Evolutionary conservation across 2,888 invertebrate species (phyloP).

Genomic region (Drosophila birchii): DNA sequence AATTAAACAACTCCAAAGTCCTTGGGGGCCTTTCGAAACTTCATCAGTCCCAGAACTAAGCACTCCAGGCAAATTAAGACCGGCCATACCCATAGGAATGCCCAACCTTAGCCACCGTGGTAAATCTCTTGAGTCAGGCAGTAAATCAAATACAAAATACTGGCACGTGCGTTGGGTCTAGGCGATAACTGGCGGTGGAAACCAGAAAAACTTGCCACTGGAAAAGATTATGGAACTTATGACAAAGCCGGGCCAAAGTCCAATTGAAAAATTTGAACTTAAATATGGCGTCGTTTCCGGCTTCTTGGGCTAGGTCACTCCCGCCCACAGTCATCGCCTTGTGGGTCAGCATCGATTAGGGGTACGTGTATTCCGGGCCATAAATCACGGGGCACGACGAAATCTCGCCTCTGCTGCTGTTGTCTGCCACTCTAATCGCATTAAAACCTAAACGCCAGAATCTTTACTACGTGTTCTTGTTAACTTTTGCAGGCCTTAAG

Average conservation of each 20-base stretch:
- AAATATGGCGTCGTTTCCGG: conserved; percentile 53
- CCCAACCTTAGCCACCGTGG: not conserved
- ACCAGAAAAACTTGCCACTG: conserved; percentile 48
- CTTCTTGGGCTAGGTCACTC: conserved; percentile 26
- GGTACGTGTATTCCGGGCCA: conserved; percentile 52
- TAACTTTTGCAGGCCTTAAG: conserved; percentile 58
- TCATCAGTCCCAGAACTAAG: conserved; percentile 6
- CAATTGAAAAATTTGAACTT: conserved; percentile 76
- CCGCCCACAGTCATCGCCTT: conserved; percentile 7
- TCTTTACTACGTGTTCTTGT: conserved; percentile 77
- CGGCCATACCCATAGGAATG: conserved; percentile 15
- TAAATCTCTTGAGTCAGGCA: conserved; percentile 57
- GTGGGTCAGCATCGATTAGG: conserved; percentile 58
- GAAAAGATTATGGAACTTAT: conserved; percentile 68
- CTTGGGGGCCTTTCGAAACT: conserved; percentile 1
- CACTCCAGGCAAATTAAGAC: conserved; percentile 28
- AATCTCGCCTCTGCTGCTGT: conserved; percentile 36
- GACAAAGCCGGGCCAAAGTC: conserved; percentile 78
- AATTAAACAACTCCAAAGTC: not conserved
- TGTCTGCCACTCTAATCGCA: conserved; percentile 73
- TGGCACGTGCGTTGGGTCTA: conserved; percentile 62
- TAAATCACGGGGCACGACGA: conserved; percentile 62
- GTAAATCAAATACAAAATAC: conserved; percentile 77
- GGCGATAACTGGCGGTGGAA: conserved; percentile 44
- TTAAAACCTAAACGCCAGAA: conserved; percentile 76